Evolutionary conservation across 1,140 invertebrate species (phyloP).

Genomic region (Heliconius himera): DNA sequence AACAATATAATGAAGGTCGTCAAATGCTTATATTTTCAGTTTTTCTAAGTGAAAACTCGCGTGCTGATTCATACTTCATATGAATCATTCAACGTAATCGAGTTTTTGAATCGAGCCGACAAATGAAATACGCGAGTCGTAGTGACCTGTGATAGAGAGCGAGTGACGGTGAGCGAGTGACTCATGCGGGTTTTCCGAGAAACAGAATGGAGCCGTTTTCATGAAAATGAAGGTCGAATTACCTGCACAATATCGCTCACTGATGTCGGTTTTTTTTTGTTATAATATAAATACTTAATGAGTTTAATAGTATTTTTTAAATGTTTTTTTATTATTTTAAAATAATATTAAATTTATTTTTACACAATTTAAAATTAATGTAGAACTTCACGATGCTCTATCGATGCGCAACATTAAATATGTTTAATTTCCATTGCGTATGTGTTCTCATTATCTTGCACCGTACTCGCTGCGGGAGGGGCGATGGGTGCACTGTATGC

Average conservation of each 20-base stretch:
- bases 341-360: not conserved
- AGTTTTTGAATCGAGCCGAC: conserved; percentile 77
- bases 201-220: conserved; percentile 67
- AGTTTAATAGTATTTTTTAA: not conserved
- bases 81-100: conserved; percentile 77
- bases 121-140: conserved; percentile 72
- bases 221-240: conserved; percentile 71
- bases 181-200: conserved; percentile 79
- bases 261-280: conserved; percentile 29
- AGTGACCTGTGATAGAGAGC: conserved; percentile 74
- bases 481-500: conserved; percentile 42
- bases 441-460: not conserved
- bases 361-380: not conserved
- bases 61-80: conserved; percentile 72
- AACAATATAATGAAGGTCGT: conserved; percentile 1
- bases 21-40: conserved; percentile 14
- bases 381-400: not conserved
- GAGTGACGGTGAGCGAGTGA: conserved; percentile 64
- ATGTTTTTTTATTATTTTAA: not conserved
- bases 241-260: conserved; percentile 30
- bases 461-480: not conserved
- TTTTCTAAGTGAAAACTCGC: conserved; percentile 55
- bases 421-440: conserved; percentile 21
- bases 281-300: not conserved
- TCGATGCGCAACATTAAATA: not conserved